Percentiles rank a stretch among this genome's conserved stretches.
phyloP scores from a whole-genome alignment of 23 tunicate genomes.

The Trididemnum nubilum region DNA sequence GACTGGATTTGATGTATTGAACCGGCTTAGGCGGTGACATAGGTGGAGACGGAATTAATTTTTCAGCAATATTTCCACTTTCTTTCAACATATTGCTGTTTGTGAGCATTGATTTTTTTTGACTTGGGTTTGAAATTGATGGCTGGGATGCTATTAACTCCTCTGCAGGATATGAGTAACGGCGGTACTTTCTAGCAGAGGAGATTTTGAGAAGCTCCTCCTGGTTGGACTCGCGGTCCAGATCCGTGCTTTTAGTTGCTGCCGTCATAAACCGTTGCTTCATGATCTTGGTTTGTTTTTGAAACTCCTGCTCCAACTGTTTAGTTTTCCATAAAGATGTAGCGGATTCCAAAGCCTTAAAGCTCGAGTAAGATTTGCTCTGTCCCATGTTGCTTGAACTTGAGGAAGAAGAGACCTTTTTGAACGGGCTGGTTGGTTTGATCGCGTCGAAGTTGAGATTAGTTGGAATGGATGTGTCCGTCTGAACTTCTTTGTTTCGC shows the following conservation, averaged over 20 bases:
- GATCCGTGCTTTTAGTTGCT: neutral
- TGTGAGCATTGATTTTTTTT: too few species aligned
- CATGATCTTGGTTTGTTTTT: conserved; percentile 22
- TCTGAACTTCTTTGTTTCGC: conserved; percentile 30
- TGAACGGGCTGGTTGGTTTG: neutral
- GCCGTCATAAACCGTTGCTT: conserved; percentile 5
- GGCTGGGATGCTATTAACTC: too few species aligned
- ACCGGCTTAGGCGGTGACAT: too few species aligned
- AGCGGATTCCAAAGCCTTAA: conserved; percentile 6
- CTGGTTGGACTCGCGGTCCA: neutral
- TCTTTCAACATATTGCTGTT: too few species aligned
- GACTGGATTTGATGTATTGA: too few species aligned
- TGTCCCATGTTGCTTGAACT: neutral
- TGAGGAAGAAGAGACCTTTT: neutral
- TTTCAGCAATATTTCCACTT: too few species aligned
- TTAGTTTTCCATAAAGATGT: neutral
- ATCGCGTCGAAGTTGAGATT: neutral
- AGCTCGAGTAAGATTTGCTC: neutral
- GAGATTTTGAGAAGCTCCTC: neutral
- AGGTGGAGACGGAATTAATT: too few species aligned
- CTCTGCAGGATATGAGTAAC: conserved; percentile 3
- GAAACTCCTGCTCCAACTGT: conserved; percentile 16
- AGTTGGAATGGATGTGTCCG: conserved; percentile 11
- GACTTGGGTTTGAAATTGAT: too few species aligned
- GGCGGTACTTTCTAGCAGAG: neutral